A percentile compares a stretch with the other conserved stretches of the same genome.
phyloP scores from a whole-genome alignment of 2,888 invertebrate species.

The Sinopyrophorus schimmeli region DNA sequence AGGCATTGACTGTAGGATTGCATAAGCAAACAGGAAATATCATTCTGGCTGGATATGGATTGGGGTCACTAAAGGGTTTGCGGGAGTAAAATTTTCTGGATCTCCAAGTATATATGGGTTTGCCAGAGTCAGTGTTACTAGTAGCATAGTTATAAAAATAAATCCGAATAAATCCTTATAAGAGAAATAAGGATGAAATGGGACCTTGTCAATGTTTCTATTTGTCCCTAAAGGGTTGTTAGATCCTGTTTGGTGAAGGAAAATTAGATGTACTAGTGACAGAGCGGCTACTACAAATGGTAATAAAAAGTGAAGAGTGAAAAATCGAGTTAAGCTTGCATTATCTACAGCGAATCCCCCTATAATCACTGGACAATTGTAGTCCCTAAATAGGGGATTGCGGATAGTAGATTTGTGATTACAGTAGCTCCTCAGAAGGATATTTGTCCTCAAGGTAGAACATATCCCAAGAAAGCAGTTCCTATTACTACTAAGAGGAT shows the following conservation, averaged over 20 bases:
- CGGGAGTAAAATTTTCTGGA: constrained; percentile 74
- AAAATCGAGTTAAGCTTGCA: constrained; percentile 76
- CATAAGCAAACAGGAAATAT: too few relatives aligned
- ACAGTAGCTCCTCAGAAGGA: constrained; percentile 80
- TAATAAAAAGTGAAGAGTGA: constrained; percentile 72
- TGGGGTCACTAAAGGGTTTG: too few relatives aligned
- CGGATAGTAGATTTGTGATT: constrained; percentile 74
- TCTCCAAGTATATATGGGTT: constrained; percentile 67
- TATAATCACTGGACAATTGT: constrained; percentile 70
- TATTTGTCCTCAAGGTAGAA: constrained; percentile 79
- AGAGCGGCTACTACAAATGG: constrained; percentile 68
- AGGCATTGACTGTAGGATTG: too few relatives aligned
- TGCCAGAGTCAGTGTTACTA: constrained; percentile 59
- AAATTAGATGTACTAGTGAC: constrained; percentile 66
- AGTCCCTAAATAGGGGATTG: constrained; percentile 69
- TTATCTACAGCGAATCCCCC: constrained; percentile 76
- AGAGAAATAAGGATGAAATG: constrained; percentile 68
- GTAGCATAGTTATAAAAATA: constrained; percentile 59
- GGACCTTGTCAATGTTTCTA: constrained; percentile 69
- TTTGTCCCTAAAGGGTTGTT: constrained; percentile 69
- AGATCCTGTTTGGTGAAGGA: constrained; percentile 70
- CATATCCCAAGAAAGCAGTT: constrained; percentile 78
- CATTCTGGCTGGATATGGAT: too few relatives aligned
- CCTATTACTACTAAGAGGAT: constrained; percentile 70
- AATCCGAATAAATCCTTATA: constrained; percentile 68